Conservation (phyloP, 2,888 invertebrate genomes). For the Epistrophella euchroma region DNA sequence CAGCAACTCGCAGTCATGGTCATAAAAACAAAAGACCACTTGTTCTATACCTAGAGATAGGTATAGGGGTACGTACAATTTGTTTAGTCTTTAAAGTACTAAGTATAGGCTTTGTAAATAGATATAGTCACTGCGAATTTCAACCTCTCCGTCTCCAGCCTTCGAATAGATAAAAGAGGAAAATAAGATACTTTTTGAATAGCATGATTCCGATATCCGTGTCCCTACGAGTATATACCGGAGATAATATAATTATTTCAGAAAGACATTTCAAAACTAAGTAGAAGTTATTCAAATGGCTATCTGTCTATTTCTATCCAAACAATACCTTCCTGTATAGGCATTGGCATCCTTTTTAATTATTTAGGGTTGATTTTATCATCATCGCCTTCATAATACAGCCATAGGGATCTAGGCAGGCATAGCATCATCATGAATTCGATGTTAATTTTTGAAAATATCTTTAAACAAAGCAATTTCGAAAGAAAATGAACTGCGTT, state of each 20-base stretch:
- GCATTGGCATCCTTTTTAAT: conserved; percentile 29
- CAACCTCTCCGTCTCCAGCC: not conserved
- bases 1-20: conserved; percentile 28
- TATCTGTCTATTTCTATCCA: not conserved
- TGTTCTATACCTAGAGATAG: conserved; percentile 31
- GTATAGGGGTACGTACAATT: not conserved
- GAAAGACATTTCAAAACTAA: conserved; percentile 31
- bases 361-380: conserved; percentile 39
- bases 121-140: not conserved
- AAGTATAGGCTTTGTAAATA: conserved; percentile 20
- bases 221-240: not conserved
- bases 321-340: not conserved
- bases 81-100: conserved; percentile 38
- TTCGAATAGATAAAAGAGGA: too few species aligned
- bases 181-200: conserved; percentile 23
- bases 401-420: not conserved
- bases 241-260: conserved; percentile 7
- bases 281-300: conserved; percentile 38
- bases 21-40: conserved; percentile 66
- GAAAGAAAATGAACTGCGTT: conserved; percentile 36
- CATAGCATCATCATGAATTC: conserved; percentile 26
- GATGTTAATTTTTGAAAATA: conserved; percentile 39
- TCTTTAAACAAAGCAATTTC: conserved; percentile 26
- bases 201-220: conserved; percentile 22
- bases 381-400: conserved; percentile 2